phyloP scores from a whole-genome alignment of 2,888 invertebrate genomes.

The Drosophila incognita region DNA sequence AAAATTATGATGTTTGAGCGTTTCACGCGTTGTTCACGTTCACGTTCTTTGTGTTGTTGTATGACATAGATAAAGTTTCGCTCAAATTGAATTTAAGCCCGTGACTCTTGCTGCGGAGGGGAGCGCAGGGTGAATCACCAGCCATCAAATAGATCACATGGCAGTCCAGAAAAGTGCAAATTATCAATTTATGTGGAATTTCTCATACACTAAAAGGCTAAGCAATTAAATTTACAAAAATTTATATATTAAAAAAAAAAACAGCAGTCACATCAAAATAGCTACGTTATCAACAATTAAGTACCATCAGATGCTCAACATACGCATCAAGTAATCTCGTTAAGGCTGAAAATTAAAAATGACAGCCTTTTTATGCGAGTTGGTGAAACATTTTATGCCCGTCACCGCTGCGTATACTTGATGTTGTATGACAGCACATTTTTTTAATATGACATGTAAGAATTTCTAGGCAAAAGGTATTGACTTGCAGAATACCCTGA shows the following conservation, averaged over 20 bases:
- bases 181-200: constrained; percentile 13
- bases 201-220: background rate
- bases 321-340: constrained; percentile 40
- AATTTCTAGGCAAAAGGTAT: background rate
- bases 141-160: background rate
- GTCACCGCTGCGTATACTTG: constrained; percentile 49
- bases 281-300: constrained; percentile 50
- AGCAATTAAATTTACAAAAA: constrained; percentile 10
- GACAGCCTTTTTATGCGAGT: constrained; percentile 51
- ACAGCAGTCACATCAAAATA: constrained; percentile 40
- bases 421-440: constrained; percentile 24
- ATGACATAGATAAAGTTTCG: constrained; percentile 65
- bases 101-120: constrained; percentile 26
- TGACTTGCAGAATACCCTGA: constrained; percentile 5
- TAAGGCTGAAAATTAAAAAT: constrained; percentile 56
- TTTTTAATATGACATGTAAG: constrained; percentile 28
- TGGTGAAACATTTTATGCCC: constrained; percentile 48
- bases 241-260: background rate
- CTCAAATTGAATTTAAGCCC: constrained; percentile 58
- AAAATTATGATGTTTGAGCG: constrained; percentile 57
- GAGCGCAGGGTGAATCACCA: background rate
- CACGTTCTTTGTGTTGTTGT: constrained; percentile 50
- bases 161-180: background rate
- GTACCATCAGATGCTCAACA: constrained; percentile 39
- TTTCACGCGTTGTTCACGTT: constrained; percentile 20